Conservation (phyloP, 2,797 vertebrate species). For the Semotilus atromaculatus region DNA sequence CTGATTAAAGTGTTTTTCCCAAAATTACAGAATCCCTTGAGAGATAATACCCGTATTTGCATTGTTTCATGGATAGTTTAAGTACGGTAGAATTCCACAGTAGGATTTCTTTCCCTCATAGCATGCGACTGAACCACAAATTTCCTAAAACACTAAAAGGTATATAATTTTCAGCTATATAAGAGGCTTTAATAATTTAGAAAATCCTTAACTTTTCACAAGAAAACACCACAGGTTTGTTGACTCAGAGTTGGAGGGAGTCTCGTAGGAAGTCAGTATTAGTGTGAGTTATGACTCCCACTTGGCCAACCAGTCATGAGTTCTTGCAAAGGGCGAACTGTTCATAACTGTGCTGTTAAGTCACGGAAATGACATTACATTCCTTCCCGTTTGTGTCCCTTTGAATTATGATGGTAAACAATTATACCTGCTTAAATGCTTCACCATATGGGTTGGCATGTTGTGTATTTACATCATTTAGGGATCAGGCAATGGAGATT, state of each 20-base stretch:
- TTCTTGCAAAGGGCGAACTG: conserved; percentile 84
- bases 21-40: conserved; percentile 18
- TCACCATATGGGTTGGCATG: conserved; percentile 84
- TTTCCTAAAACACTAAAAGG: conserved; percentile 63
- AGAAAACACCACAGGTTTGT: conserved; percentile 82
- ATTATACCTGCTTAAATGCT: conserved; percentile 88
- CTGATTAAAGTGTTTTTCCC: conserved; percentile 6
- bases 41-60: conserved; percentile 10
- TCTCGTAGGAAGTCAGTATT: conserved; percentile 88
- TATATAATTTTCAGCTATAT: conserved; percentile 70
- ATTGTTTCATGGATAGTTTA: conserved; percentile 39
- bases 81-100: conserved; percentile 41
- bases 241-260: conserved; percentile 80
- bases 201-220: conserved; percentile 82
- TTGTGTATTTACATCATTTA: conserved; percentile 86
- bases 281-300: conserved; percentile 88
- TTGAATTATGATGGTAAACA: conserved; percentile 89
- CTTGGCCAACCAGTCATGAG: conserved; percentile 83
- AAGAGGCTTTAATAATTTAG: conserved; percentile 66
- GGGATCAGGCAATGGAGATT: conserved; percentile 78
- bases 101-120: conserved; percentile 58
- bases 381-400: conserved; percentile 88
- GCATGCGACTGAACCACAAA: conserved; percentile 58
- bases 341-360: conserved; percentile 91
- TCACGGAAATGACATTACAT: conserved; percentile 91